Conservation (phyloP, 2,888 invertebrate genomes). For the Microplitis manilae region DNA sequence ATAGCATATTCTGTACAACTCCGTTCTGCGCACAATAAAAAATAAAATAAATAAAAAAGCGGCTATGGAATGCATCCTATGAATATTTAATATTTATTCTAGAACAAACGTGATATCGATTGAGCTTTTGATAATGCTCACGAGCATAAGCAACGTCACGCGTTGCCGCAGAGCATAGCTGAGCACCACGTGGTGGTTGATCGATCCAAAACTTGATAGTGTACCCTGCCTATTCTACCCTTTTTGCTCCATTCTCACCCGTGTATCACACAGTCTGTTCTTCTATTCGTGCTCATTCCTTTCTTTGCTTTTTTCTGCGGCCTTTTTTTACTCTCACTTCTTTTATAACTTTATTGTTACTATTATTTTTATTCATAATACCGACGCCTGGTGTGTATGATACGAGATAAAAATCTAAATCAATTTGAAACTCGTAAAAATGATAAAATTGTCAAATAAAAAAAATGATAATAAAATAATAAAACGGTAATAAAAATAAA, state of each 20-base stretch:
- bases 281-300: background rate
- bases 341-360: background rate
- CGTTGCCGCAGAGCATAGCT: constrained; percentile 14
- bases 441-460: background rate
- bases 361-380: background rate
- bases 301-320: background rate
- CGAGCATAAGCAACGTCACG: constrained; percentile 17
- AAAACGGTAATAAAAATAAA: background rate
- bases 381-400: background rate
- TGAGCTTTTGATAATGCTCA: constrained; percentile 29
- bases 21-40: background rate
- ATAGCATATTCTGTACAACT: background rate
- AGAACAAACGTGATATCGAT: constrained; percentile 24
- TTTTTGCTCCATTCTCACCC: background rate
- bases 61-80: constrained; percentile 18
- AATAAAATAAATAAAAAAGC: background rate
- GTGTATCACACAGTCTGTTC: background rate
- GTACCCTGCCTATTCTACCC: background rate
- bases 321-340: background rate
- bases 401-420: background rate
- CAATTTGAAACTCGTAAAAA: background rate
- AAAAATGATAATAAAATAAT: background rate
- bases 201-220: constrained; percentile 1
- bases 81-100: constrained; percentile 29
- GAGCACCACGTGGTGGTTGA: background rate